Evolutionary conservation across 35 echinoderm and acorn worm species (phyloP).

Genomic region (Lytechinus variegatus): DNA sequence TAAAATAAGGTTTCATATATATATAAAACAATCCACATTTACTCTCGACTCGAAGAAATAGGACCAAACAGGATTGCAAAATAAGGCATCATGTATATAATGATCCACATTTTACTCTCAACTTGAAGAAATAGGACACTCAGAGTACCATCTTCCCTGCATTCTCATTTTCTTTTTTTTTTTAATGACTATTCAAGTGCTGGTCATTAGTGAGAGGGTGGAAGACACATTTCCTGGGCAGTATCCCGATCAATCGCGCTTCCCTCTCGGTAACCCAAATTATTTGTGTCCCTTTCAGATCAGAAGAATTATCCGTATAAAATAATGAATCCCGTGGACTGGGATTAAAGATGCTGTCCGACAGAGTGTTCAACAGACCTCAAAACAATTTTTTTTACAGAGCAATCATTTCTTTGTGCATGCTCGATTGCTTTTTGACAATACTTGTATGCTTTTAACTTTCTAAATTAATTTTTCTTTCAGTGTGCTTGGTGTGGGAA

Average conservation of each 20-base stretch:
- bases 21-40: neutral
- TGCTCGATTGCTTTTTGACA: no score
- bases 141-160: neutral
- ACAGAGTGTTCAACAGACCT: no score
- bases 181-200: neutral
- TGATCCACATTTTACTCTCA: neutral
- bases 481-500: no score
- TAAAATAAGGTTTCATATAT: no score
- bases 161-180: neutral
- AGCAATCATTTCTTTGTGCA: no score
- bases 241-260: neutral
- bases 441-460: no score
- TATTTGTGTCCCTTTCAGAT: neutral
- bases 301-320: no score
- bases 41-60: neutral
- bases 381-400: no score
- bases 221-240: neutral
- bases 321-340: no score
- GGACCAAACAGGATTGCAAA: neutral
- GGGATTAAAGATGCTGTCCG: no score
- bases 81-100: no score
- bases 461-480: no score
- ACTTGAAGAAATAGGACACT: neutral
- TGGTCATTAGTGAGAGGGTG: slow-evolving; percentile 9
- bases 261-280: neutral